Base-by-base conservation (phyloP, 2,888 invertebrate genomes). In the Lasioglossum villosulum region DNA sequence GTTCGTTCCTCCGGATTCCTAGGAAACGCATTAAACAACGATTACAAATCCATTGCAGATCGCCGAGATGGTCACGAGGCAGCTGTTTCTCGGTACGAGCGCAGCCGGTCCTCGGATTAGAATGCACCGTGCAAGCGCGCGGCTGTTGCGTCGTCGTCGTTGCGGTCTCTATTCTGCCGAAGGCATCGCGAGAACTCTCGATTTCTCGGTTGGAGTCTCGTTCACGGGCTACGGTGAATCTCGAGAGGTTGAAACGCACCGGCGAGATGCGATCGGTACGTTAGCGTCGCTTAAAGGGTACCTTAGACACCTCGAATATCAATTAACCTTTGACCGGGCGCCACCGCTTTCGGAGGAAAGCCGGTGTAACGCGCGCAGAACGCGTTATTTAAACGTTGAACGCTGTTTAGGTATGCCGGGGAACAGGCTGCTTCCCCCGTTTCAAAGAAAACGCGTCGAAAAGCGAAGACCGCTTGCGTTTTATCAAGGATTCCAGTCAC, bases 1-100 rank as follows among this genome's bases (percentile, higher is more conserved):
- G 23, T 30, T 19, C 39, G 27, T 34, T 23, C 27, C 5, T 34
- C 70, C 37, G 34, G 72, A 75, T 77, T 83, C 80, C 84, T 0
- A 34, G 63, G 80, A 71, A 84, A 80, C 56, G 72, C 75, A 42
- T 78, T 84, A 84, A 86, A 77, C 56, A 48, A 16, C 86, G 81
- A 86, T 86, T 79, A 81, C 81, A 75, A 86, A 84, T 86, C 84
- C 84, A 86, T 84, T 82, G 73, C 45, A 80, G 84, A 86, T 84
- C 78, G 71, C 27, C 19, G 74, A 39, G 77, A 78, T 80, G 39
- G 84, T 75, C 72, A 68, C 56, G 72, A 59, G 78, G 52, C 84
- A 84, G 39, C 74, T 80, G 63, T 86, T 84, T 84, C 80, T 77
- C 56, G 80, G 78, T 84, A 75, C 80, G 70, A 68, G 76, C 71